Percentiles rank a stretch among this genome's conserved stretches.
These are phyloP conservation scores for Stenodera caucasica DNA, from an alignment of 2,888 invertebrate genomes.

Conservation along the genomic window DNA sequence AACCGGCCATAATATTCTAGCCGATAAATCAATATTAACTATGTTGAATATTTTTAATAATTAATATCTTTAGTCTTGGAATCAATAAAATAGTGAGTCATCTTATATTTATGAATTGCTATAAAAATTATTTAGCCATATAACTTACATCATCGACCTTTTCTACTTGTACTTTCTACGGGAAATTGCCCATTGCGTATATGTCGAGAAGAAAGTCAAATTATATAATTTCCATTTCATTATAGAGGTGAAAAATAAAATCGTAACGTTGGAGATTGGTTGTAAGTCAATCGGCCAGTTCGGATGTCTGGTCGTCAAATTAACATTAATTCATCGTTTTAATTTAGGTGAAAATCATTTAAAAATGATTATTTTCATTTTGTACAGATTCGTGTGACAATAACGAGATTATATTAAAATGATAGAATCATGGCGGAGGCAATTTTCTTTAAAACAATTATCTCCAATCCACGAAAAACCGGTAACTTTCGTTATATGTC, in stretches of 20 bases:
- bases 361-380: not conserved
- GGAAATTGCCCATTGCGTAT: conserved; percentile 14
- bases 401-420: conserved; percentile 17
- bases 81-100: conserved; percentile 2
- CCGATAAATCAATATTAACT: not conserved
- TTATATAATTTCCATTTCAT: conserved; percentile 16
- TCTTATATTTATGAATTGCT: not conserved
- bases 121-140: no score
- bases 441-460: conserved; percentile 43
- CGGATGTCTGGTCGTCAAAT: conserved; percentile 12
- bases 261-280: not conserved
- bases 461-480: conserved; percentile 45
- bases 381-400: conserved; percentile 12
- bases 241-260: not conserved
- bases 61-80: not conserved
- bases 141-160: conserved; percentile 9
- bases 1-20: not conserved
- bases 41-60: not conserved
- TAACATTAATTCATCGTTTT: not conserved
- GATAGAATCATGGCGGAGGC: conserved; percentile 44
- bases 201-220: conserved; percentile 11
- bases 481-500: conserved; percentile 45
- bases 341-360: not conserved
- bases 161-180: conserved; percentile 22
- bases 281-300: conserved; percentile 12